Evolutionary conservation across 2,797 vertebrate genomes (phyloP).

Genomic region (Sciurus carolinensis): DNA sequence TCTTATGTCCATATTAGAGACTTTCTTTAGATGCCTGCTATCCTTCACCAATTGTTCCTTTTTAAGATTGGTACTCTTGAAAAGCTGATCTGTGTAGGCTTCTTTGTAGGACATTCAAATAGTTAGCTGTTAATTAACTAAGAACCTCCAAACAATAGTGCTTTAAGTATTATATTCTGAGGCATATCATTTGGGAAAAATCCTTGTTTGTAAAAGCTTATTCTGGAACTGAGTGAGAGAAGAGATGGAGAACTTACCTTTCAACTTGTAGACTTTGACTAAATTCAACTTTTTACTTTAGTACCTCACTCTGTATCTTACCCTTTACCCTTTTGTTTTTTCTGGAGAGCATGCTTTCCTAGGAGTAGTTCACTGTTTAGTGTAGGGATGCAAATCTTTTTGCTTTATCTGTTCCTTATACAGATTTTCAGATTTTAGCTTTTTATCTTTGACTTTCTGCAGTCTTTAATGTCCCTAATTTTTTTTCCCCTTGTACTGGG

Average conservation of each 20-base stretch:
- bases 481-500: too few relatives aligned
- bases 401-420: too few relatives aligned
- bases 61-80: conserved; percentile 4
- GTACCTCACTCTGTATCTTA: neutral
- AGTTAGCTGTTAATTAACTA: neutral
- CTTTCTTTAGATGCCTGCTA: neutral
- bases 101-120: neutral
- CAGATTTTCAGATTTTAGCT: too few relatives aligned
- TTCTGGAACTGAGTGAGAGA: neutral
- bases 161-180: neutral
- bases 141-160: neutral
- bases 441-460: too few relatives aligned
- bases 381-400: too few relatives aligned
- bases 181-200: conserved; percentile 2
- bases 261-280: neutral
- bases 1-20: neutral
- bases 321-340: neutral
- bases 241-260: neutral
- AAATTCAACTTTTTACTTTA: conserved; percentile 22
- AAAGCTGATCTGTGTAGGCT: neutral
- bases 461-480: too few relatives aligned
- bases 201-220: neutral
- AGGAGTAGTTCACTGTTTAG: neutral
- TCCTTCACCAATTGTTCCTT: neutral
- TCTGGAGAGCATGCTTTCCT: neutral